phyloP scores from a whole-genome alignment of 2,113 vertebrate genomes.

The Nerophis lumbriciformis region DNA sequence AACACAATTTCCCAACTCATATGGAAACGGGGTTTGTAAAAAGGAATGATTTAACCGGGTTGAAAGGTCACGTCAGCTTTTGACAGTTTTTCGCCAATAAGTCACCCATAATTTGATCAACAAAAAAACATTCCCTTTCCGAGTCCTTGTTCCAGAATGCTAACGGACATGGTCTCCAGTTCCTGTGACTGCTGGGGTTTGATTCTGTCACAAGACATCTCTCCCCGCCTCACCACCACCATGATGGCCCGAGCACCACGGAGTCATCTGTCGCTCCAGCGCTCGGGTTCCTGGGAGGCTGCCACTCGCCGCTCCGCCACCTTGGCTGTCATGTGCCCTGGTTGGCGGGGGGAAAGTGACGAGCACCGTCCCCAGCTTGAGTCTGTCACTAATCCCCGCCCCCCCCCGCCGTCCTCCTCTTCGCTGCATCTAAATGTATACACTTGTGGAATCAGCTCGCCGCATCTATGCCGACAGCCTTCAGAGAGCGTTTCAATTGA shows the following conservation, averaged over 20 bases:
- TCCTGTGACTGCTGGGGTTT: slow-evolving; percentile 59
- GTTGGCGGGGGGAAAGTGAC: slow-evolving; percentile 76
- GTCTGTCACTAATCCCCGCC: slow-evolving; percentile 53
- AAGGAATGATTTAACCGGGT: too few species aligned
- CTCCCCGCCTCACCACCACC: slow-evolving; percentile 48
- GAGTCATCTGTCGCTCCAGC: slow-evolving; percentile 60
- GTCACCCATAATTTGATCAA: neutral
- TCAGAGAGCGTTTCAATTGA: slow-evolving; percentile 59
- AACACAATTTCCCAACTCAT: too few species aligned
- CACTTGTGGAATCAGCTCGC: slow-evolving; percentile 35
- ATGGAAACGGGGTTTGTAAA: too few species aligned
- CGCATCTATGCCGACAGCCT: slow-evolving; percentile 42
- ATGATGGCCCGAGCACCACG: slow-evolving; percentile 64
- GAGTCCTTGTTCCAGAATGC: slow-evolving; percentile 40
- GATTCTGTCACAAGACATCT: slow-evolving; percentile 63
- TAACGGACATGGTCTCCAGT: slow-evolving; percentile 42
- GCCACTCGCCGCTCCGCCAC: slow-evolving; percentile 66
- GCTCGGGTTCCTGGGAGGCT: slow-evolving; percentile 62
- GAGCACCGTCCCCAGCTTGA: slow-evolving; percentile 64
- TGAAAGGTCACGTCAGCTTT: too few species aligned
- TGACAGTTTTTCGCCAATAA: neutral
- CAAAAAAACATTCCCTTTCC: neutral
- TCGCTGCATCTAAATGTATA: slow-evolving; percentile 18
- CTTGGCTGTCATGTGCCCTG: slow-evolving; percentile 77
- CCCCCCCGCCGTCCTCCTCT: neutral